Evolutionary conservation across 2,797 vertebrate species (phyloP), one percentile per base, ranked within the genome.

Genomic region (Helarctos malayanus): DNA sequence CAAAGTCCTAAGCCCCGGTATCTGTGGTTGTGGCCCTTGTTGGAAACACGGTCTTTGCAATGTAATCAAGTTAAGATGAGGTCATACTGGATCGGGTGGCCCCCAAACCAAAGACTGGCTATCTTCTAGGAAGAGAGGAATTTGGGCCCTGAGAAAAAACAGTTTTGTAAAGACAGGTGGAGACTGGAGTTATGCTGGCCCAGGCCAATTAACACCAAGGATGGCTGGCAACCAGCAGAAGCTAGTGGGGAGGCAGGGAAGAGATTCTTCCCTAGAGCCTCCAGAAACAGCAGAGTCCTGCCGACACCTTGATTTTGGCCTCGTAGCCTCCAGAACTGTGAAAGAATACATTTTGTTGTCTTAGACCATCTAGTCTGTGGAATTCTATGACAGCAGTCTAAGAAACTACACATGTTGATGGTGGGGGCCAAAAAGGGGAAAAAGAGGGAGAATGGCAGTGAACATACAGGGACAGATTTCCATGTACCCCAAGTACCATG

Each of bases 161-260:
- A 27, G n/a, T 23, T 59, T 57, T 0, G 2, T 45, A 71, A 65
- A 61, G 41, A 57, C 65, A 47, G n/a, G 47, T 52, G 21, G 68
- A 79, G 18, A 21, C 0, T 71, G n/a, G 29, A 18, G n/a, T 9
- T 16, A 18, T 6, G 1, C 29, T 11, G 1, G 19, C n/a, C 38
- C 38, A 52, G 63, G 80, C 16, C 49, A 65, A 21, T 63, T 13
- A 63, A 7, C 0, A 9, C 73, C 79, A 75, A 25, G 3, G 9
- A 54, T 0, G 16, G 4, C 52, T 32, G 45, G 7, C 32, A 63
- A 29, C 2, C 32, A 23, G n/a, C 25, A 80, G 61, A 65, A 2
- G 5, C 12, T 2, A 18, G 63, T 12, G 49, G 23, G 0, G 2
- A 52, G 52, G 5, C 10, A 38, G 1, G 10, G 12, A 47, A 54